A percentile compares a stretch with the other conserved stretches of the same genome.
phyloP scores from a whole-genome alignment of 2,888 invertebrate species.

The Synanthedon tipuliformis region DNA sequence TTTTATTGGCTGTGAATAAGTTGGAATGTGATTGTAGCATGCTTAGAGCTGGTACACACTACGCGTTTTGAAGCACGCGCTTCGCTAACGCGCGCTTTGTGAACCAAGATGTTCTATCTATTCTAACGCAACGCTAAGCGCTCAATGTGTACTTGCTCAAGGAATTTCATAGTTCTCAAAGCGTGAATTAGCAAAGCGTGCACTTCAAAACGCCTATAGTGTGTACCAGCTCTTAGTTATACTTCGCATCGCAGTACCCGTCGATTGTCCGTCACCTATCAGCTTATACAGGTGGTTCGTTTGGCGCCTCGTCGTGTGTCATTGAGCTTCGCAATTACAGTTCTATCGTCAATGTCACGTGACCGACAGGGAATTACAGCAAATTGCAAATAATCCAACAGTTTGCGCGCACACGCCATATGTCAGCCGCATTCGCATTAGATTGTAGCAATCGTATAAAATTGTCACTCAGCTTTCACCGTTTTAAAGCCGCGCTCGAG shows the following conservation, averaged over 20 bases:
- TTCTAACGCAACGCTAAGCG: too few species aligned
- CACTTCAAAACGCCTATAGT: too few species aligned
- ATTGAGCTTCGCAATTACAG: slow-evolving; percentile 7
- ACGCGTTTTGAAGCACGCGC: too few species aligned
- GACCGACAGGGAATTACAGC: slow-evolving; percentile 16
- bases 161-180: too few species aligned
- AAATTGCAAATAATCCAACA: slow-evolving; percentile 24
- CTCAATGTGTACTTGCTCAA: too few species aligned
- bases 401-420: slow-evolving; percentile 4
- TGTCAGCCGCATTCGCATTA: slow-evolving; percentile 6
- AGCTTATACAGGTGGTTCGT: neutral
- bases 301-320: slow-evolving; percentile 1
- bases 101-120: too few species aligned
- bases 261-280: slow-evolving; percentile 7
- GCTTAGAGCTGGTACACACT: too few species aligned
- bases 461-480: slow-evolving; percentile 21
- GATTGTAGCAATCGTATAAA: slow-evolving; percentile 15
- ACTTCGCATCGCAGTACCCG: neutral
- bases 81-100: too few species aligned
- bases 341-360: slow-evolving; percentile 2
- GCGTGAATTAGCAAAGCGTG: too few species aligned
- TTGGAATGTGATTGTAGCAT: neutral
- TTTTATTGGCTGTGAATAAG: neutral
- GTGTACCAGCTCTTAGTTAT: too few species aligned
- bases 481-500: slow-evolving; percentile 9